These are phyloP conservation scores for Myotis brandtii DNA, from an alignment of 2,113 vertebrate species.

Conservation along the genomic window DNA sequence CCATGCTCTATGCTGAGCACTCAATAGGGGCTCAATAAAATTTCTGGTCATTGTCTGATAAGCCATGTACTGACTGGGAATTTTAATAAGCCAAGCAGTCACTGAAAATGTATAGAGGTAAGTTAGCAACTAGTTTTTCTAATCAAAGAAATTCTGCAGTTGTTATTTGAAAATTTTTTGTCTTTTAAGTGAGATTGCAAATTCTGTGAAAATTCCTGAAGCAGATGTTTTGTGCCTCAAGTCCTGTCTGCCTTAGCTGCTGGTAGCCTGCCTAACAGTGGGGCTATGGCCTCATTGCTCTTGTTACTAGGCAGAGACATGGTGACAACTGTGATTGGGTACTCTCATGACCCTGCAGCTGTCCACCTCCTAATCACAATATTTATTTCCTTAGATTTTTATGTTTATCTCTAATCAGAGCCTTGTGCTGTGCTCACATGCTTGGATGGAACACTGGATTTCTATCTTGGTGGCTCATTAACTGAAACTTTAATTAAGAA, in stretches of 20 bases:
- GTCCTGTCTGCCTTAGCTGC: neutral
- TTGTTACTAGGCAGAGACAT: neutral
- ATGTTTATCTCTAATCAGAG: neutral
- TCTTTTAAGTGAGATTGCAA: conserved; percentile 36
- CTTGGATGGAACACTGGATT: neutral
- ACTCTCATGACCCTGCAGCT: neutral
- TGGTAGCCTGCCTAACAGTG: neutral
- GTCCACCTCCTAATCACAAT: neutral
- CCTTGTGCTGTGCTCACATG: neutral
- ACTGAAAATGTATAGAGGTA: neutral
- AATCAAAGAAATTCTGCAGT: neutral
- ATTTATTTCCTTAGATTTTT: conserved; percentile 12
- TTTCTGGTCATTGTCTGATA: neutral
- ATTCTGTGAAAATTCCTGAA: neutral
- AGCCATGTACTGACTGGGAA: neutral
- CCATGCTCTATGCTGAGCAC: neutral
- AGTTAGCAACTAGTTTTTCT: neutral
- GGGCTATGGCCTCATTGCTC: neutral
- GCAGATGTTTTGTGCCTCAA: neutral
- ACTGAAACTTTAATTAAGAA: conserved; percentile 1
- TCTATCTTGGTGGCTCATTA: conserved; percentile 22
- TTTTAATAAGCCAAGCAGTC: neutral
- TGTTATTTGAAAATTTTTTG: neutral
- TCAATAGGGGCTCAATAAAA: neutral
- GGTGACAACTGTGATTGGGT: neutral